These are phyloP conservation scores for Cyphomyrus plagiostoma DNA, from an alignment of 2,113 vertebrate species.

Conservation along the genomic window DNA sequence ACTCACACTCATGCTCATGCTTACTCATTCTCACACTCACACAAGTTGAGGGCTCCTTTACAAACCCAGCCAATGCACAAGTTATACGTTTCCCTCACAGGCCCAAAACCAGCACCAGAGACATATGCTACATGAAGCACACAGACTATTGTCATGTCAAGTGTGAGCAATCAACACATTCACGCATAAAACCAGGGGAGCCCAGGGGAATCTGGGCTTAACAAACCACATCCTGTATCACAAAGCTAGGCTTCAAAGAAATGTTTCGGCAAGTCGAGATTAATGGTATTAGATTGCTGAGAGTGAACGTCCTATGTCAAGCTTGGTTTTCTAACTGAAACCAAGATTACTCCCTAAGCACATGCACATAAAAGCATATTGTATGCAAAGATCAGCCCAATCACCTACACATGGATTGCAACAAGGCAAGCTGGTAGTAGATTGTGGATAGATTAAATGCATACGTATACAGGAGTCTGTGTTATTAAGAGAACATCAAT, in stretches of 20 bases:
- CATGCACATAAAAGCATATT: neutral
- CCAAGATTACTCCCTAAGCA: neutral
- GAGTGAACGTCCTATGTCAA: neutral
- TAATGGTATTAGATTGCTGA: too few species aligned
- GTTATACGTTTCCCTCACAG: neutral
- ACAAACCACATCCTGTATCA: neutral
- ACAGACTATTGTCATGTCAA: neutral
- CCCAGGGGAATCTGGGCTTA: neutral
- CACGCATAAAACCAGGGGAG: neutral
- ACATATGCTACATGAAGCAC: neutral
- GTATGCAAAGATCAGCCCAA: neutral
- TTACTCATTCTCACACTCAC: neutral
- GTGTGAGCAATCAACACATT: neutral
- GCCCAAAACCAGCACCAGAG: neutral
- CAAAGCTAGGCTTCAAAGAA: neutral
- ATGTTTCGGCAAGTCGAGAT: neutral
- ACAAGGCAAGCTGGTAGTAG: neutral
- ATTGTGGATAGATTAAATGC: neutral
- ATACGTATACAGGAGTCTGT: neutral
- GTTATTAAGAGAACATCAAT: neutral
- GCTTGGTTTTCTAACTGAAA: neutral
- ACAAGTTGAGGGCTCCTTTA: neutral
- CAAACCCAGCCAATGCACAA: neutral
- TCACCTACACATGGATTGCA: neutral
- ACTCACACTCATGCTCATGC: neutral